Evolutionary conservation across 2,113 vertebrate species (phyloP).

Genomic region (Tachycineta bicolor): DNA sequence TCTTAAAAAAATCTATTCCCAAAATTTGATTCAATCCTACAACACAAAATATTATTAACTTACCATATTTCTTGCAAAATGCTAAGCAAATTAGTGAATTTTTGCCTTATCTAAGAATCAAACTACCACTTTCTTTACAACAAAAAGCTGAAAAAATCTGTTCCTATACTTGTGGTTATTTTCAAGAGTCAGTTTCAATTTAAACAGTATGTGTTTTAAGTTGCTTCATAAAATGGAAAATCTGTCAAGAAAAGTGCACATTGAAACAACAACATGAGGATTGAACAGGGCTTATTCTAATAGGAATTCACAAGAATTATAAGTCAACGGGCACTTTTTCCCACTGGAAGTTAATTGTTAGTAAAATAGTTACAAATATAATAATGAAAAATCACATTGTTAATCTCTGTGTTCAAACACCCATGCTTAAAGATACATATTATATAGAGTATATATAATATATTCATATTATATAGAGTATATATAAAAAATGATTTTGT

Average conservation of each 20-base stretch:
- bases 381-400: not conserved
- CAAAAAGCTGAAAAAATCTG: not conserved
- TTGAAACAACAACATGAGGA: not conserved
- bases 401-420: not conserved
- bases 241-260: not conserved
- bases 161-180: not conserved
- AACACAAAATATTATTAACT: not conserved
- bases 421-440: not conserved
- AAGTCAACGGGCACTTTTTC: rapidly evolving
- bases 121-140: not conserved
- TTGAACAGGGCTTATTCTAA: not conserved
- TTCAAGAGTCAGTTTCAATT: not conserved
- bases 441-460: not conserved
- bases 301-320: not conserved
- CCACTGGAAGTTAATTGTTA: not conserved
- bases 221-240: not conserved
- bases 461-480: not conserved
- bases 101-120: not conserved
- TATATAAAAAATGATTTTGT: no score
- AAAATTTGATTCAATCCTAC: not conserved
- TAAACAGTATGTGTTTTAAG: not conserved
- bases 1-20: not conserved
- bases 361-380: not conserved
- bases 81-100: not conserved
- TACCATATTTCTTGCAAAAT: not conserved